Evolutionary conservation across 1,140 invertebrate species (phyloP).

Genomic region (Mycetomoellerius zeteki): DNA sequence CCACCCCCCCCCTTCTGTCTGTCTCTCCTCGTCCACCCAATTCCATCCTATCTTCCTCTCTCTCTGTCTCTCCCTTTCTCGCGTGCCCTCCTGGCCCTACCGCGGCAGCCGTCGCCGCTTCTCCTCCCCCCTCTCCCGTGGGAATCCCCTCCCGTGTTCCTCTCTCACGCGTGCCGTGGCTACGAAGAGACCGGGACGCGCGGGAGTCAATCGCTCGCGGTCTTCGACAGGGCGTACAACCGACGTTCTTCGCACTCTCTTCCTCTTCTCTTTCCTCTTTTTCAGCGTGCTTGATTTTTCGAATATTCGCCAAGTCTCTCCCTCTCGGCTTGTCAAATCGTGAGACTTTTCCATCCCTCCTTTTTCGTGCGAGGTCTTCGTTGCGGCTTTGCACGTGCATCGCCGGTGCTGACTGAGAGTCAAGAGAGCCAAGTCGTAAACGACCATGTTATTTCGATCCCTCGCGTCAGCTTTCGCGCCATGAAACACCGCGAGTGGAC

Average conservation of each 20-base stretch:
- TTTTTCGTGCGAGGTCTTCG: background rate
- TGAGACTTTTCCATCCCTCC: background rate
- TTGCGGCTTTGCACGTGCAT: background rate
- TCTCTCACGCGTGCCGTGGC: constrained; percentile 83
- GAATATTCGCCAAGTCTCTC: background rate
- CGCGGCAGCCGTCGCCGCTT: constrained; percentile 58
- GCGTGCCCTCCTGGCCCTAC: constrained; percentile 72
- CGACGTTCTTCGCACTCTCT: constrained; percentile 57
- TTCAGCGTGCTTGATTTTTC: background rate
- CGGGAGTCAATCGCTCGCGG: constrained; percentile 86
- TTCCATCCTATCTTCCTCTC: background rate
- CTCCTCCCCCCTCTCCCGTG: constrained; percentile 61
- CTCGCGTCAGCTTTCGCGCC: constrained; percentile 6
- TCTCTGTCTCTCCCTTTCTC: constrained; percentile 59
- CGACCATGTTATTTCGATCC: background rate
- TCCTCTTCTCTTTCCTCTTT: constrained; percentile 43
- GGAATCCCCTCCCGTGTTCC: constrained; percentile 71
- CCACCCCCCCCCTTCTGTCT: constrained; percentile 69
- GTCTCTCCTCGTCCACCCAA: constrained; percentile 48
- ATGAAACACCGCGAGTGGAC: constrained; percentile 29
- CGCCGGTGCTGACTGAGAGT: background rate
- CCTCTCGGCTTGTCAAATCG: background rate
- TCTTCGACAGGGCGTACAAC: constrained; percentile 81
- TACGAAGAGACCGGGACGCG: constrained; percentile 79
- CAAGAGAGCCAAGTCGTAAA: background rate